Percentiles rank a stretch among this genome's conserved stretches.
phyloP scores from a whole-genome alignment of 2,797 vertebrate species.

The Trichosurus vulpecula region DNA sequence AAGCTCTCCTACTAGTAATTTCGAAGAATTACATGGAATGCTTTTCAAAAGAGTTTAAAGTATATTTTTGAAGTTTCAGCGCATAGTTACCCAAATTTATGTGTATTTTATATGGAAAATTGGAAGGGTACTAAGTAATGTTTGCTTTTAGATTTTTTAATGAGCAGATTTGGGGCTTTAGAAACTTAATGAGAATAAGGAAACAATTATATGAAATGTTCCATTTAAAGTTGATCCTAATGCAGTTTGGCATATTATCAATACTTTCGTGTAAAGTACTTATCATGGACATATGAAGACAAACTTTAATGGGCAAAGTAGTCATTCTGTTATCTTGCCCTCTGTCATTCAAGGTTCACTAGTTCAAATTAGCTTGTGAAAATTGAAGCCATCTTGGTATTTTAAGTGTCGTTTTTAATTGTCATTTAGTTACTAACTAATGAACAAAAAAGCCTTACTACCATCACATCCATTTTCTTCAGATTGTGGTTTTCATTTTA shows the following conservation, averaged over 20 bases:
- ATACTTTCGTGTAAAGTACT: neutral
- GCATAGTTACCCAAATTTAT: conserved; percentile 22
- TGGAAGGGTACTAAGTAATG: neutral
- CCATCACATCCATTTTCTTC: conserved; percentile 33
- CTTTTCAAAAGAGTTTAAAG: conserved; percentile 7
- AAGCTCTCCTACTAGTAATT: conserved; percentile 16
- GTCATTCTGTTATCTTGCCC: neutral
- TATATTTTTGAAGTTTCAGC: neutral
- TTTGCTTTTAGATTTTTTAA: neutral
- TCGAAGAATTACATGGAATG: neutral
- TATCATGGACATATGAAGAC: neutral
- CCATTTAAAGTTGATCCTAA: neutral
- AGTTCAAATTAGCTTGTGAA: conserved; percentile 13
- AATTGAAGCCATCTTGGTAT: neutral
- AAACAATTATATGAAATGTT: neutral
- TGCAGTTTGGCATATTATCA: neutral
- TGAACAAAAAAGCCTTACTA: neutral
- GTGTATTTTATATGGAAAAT: conserved; percentile 7
- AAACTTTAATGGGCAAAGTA: neutral
- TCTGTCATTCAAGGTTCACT: neutral
- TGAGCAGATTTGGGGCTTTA: conserved; percentile 49
- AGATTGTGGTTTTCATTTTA: conserved; percentile 25
- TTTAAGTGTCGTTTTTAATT: neutral
- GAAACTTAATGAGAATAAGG: conserved; percentile 32
- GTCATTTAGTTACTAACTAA: neutral